phyloP scores from a whole-genome alignment of 2,797 vertebrate species.

The Eospalax fontanierii region DNA sequence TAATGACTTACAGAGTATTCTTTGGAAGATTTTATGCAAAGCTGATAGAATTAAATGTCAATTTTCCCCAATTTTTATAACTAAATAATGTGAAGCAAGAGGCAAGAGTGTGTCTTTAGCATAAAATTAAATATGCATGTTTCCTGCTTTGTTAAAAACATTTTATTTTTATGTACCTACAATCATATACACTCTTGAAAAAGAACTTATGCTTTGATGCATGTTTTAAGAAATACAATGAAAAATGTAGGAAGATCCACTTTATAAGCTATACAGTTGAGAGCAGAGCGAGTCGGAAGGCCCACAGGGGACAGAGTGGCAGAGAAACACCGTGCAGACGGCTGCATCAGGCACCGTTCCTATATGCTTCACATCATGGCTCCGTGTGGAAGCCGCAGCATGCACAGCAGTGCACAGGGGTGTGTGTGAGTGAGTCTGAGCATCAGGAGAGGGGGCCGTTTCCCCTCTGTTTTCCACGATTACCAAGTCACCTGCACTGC shows the following conservation, averaged over 20 bases:
- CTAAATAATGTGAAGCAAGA: not conserved
- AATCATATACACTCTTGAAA: slow-evolving; percentile 23
- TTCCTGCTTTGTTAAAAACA: not conserved
- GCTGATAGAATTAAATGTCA: not conserved
- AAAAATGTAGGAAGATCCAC: slow-evolving; percentile 5
- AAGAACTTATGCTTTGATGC: not conserved
- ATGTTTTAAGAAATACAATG: slow-evolving; percentile 45
- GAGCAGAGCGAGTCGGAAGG: not conserved
- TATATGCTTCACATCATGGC: slow-evolving; percentile 14
- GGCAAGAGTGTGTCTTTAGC: not conserved
- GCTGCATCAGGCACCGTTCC: slow-evolving; percentile 19
- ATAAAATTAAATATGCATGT: not conserved
- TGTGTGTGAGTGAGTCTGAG: no score
- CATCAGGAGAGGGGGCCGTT: no score
- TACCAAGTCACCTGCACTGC: slow-evolving; percentile 21
- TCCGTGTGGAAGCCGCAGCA: no score
- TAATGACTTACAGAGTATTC: not conserved
- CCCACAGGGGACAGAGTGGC: not conserved
- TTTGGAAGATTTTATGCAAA: not conserved
- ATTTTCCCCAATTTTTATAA: not conserved
- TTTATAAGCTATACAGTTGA: slow-evolving; percentile 5
- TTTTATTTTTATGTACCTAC: not conserved
- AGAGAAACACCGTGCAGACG: slow-evolving; percentile 51
- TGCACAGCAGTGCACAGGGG: no score
- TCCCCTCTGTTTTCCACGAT: slow-evolving; percentile 35